Conservation (phyloP, 37 sponge, comb jelly and placozoan species). For the Haliclona indistincta region DNA sequence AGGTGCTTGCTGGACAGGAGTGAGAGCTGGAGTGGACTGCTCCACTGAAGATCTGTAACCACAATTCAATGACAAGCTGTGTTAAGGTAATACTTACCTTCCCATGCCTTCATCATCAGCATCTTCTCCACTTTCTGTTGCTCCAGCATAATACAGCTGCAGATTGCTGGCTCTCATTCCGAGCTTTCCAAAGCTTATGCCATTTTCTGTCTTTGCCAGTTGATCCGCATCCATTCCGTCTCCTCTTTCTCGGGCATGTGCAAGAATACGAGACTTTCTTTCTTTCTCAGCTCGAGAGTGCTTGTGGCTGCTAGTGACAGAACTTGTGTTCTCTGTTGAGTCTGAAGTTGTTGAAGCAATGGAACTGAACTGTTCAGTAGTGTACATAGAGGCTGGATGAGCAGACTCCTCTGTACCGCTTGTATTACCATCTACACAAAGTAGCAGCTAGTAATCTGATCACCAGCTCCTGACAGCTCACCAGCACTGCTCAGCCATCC, state of each 20-base stretch:
- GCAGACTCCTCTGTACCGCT: neutral
- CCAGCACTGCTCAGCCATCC: conserved; percentile 3
- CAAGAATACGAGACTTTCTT: conserved; percentile 29
- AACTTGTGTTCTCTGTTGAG: neutral
- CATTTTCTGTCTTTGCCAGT: neutral
- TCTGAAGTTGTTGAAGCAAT: neutral
- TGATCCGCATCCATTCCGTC: conserved; percentile 34
- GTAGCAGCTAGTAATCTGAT: neutral
- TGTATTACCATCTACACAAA: neutral
- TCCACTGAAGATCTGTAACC: too few species aligned
- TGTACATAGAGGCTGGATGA: neutral
- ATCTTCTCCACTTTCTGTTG: conserved; percentile 5
- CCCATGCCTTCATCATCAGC: conserved; percentile 34
- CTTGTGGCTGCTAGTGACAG: neutral
- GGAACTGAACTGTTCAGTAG: too few species aligned
- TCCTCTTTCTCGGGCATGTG: conserved; percentile 28
- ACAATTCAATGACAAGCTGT: too few species aligned
- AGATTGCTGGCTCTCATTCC: conserved; percentile 45
- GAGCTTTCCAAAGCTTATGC: conserved; percentile 38
- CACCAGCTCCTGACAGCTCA: neutral
- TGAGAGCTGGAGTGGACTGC: neutral
- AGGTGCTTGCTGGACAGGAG: neutral
- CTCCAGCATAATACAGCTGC: conserved; percentile 1
- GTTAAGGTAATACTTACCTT: neutral
- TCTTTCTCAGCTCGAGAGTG: conserved; percentile 1